Evolutionary conservation across 2,113 vertebrate species (phyloP), one percentile per base, ranked within the genome.

Genomic region (Amphiprion ocellaris): DNA sequence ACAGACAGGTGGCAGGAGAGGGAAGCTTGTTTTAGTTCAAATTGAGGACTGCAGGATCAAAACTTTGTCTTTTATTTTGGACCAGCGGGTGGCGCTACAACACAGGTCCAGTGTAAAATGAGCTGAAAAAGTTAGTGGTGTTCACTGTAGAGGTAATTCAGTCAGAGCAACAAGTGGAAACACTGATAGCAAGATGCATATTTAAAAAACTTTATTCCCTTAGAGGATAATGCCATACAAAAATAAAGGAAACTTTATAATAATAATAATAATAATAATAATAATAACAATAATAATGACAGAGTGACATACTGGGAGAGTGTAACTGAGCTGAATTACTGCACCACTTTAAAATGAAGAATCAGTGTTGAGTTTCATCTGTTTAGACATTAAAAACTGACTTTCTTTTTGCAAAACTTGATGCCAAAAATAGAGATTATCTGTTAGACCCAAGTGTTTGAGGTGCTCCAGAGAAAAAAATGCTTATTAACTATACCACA

Each of bases 151-250:
- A 58, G 3, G 21, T 53, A 55, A 55, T 15, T 52, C 21, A 24
- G 23, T 19, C 53, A 55, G 24, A 55, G 49, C 9, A 21, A 47
- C 17, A 11, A 55, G 53, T 39, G 33, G 54, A 60, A 26, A 44
- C 55, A 85, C 9, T 24, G 26, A 69, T 33, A 41, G 73, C 39
- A 68, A 63, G 17, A 73, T 24, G 37, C 65, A 69, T 73, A 77
- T 85, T 75, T 81, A 60, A 75, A 78, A 77, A 89, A 84, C 70
- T 93, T 93, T 93, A 93, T 95, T 95, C 89, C 92, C 67, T 84
- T 84, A 47, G 52, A 94, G 87, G 84, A 90, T 91, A 92, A 92
- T 90, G 74, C 62, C 77, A 91, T 94, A 94, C 88, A 94, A 95
- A 94, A 95, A 95, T 95, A 95, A 92, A 94, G 81, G 41, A 83